These are phyloP conservation scores for Anastatus disparis DNA, from an alignment of 1,140 invertebrate genomes.

Conservation along the genomic window DNA sequence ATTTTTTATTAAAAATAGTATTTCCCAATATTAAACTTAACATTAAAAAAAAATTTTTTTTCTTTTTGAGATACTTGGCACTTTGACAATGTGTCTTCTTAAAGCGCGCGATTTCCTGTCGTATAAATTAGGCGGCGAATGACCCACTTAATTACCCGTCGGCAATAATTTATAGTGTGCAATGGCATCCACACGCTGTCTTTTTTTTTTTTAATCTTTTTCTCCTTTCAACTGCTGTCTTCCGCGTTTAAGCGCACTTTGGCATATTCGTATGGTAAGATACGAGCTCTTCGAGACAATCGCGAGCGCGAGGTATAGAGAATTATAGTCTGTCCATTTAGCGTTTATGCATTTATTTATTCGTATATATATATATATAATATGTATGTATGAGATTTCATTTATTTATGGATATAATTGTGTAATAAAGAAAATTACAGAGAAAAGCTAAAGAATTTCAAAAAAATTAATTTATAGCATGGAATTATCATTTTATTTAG, in stretches of 20 bases:
- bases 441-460: no score
- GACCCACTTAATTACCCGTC: constrained; percentile 35
- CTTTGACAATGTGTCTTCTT: constrained; percentile 25
- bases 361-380: no score
- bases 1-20: no score
- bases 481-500: no score
- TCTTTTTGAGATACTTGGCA: constrained; percentile 13
- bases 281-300: constrained; percentile 25
- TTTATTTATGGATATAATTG: no score
- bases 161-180: constrained; percentile 21
- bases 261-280: constrained; percentile 25
- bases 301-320: constrained; percentile 22
- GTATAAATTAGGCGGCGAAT: constrained; percentile 30
- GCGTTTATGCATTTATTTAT: neutral
- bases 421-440: no score
- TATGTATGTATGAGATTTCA: no score
- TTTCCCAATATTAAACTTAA: no score
- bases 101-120: neutral
- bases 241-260: neutral
- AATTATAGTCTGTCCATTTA: constrained; percentile 15
- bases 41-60: no score
- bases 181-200: neutral
- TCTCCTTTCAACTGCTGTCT: no score
- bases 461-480: no score
- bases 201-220: no score